phyloP scores from a whole-genome alignment of 53 echinoderm and acorn worm species.

The Astropecten irregularis region DNA sequence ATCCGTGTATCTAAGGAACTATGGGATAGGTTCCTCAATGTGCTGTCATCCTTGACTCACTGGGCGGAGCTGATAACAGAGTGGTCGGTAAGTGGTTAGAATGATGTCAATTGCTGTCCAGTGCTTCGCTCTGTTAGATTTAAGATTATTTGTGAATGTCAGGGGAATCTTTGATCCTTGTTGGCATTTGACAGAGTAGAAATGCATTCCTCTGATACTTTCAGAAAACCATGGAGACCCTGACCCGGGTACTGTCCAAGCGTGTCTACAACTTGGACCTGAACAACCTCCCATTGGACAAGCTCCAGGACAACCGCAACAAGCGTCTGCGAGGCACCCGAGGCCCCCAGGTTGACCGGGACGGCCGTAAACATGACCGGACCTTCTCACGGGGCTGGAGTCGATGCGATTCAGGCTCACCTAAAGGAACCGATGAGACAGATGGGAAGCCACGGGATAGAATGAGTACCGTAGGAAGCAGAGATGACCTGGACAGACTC shows the following conservation, averaged over 20 bases:
- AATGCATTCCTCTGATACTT: not conserved
- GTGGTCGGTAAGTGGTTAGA: conserved; percentile 93
- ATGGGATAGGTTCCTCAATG: conserved; percentile 90
- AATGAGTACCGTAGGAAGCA: conserved; percentile 71
- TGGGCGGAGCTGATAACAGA: conserved; percentile 94
- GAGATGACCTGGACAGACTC: conserved; percentile 68
- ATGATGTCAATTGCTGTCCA: not conserved
- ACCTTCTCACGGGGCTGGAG: conserved; percentile 94
- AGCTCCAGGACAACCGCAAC: conserved; percentile 81
- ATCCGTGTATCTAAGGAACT: conserved; percentile 81
- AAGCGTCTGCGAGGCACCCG: conserved; percentile 57
- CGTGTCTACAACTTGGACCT: conserved; percentile 89
- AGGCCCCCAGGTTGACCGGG: not conserved
- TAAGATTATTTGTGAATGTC: not conserved
- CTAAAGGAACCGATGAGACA: conserved; percentile 63
- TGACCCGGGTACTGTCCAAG: conserved; percentile 87
- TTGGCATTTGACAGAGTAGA: too few relatives aligned
- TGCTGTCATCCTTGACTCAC: conserved; percentile 90
- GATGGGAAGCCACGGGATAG: conserved; percentile 47
- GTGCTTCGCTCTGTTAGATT: not conserved
- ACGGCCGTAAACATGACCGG: conserved; percentile 64
- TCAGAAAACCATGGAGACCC: conserved; percentile 97
- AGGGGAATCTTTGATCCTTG: too few relatives aligned
- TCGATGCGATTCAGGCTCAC: conserved; percentile 80
- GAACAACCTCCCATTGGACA: conserved; percentile 89